Base-by-base conservation (phyloP, 2,888 invertebrate species). In the Pterostichus niger region DNA sequence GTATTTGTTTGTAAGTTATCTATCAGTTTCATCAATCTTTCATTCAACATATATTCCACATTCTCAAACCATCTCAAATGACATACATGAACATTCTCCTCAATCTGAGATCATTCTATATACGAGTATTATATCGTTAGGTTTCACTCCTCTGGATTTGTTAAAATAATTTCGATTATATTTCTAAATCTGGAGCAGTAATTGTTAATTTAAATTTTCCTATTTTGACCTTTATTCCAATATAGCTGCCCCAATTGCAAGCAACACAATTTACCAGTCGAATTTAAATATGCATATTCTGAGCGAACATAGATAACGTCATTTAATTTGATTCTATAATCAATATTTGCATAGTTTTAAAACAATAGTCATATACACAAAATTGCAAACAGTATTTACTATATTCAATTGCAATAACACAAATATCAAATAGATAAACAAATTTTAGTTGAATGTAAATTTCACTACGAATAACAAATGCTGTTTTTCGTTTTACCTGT, bases 221-320 rank as follows among this genome's bases (percentile, higher is more conserved):
- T 31, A 31, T 13, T 64, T 64, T 64, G 64, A 64, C 5, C 35
- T 35, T 64, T 33, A 33, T 64, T 64, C 64, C 64, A 64, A 64
- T 35, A 64, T 64, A 64, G 35, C 64, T 35, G 64, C 35, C 35
- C 64, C 13, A 64, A 11, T 64, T 64, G 35, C 64, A 11, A 35
- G 7, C 64, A 10, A 33, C 35, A 64, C 64, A 64, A 64, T 35
- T 31, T 31, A 64, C 35, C 64, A 64, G n/a, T n/a, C 64, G n/a
- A 13, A 64, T 64, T 64, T 64, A 64, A 64, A 64, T 35, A 64
- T 64, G n/a, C 64, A 64, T 64, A 64, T 64, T 64, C 11, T 13
- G 24, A 59, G 24, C 31, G 9, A 17, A 11, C 11, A 59, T 59
- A 59, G 59, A 59, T 59, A 24, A 59, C 59, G 11, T 11, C 31